Conservation (phyloP, 2,113 vertebrate species). For the Chunga burmeisteri region DNA sequence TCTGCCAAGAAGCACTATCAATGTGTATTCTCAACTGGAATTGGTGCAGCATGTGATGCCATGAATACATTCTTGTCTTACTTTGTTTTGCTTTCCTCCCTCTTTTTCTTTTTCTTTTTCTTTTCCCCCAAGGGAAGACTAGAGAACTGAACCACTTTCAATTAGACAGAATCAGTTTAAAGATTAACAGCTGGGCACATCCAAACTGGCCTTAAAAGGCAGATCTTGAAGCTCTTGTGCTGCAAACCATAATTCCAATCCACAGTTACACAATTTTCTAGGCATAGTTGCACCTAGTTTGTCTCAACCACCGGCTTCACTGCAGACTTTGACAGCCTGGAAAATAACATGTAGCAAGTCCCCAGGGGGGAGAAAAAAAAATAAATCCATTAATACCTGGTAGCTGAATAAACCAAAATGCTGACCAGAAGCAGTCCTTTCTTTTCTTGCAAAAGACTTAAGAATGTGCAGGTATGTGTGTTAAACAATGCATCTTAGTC, state of each 20-base stretch:
- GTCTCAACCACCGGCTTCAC: background rate
- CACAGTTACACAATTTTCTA: background rate
- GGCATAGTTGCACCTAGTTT: background rate
- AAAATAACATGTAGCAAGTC: background rate
- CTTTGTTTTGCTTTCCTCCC: background rate
- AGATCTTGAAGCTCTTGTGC: background rate
- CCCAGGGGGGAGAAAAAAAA: background rate
- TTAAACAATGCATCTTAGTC: background rate
- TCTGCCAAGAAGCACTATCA: background rate
- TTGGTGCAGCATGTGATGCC: background rate
- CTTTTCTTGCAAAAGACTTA: background rate
- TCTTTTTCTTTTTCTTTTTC: background rate
- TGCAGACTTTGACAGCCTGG: background rate
- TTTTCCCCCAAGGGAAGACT: background rate
- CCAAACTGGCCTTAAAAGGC: background rate
- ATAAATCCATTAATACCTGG: background rate
- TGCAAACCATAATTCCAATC: background rate
- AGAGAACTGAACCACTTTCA: background rate
- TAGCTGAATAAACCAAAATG: conserved; percentile 15
- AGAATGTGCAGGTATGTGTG: background rate
- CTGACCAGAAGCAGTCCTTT: background rate
- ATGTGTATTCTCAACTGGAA: background rate
- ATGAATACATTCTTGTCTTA: background rate
- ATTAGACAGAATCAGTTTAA: background rate
- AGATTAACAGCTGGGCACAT: background rate